Evolutionary conservation across 2,113 vertebrate species (phyloP).

Genomic region (Elephantulus edwardii): DNA sequence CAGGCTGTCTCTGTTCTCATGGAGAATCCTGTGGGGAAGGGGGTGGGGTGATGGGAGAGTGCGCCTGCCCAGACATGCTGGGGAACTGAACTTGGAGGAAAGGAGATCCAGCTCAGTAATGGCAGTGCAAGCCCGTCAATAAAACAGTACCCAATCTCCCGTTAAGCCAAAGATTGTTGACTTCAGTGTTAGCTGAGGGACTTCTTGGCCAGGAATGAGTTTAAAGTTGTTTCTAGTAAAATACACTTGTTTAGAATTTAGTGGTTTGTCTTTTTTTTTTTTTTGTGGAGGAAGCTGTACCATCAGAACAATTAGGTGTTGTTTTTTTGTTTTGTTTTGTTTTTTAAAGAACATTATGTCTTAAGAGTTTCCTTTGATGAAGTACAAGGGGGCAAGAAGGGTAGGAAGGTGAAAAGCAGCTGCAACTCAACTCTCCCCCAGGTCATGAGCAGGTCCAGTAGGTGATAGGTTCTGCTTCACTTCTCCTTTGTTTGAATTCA

Average conservation of each 20-base stretch:
- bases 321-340: background rate
- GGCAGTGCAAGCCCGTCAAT: background rate
- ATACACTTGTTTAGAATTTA: conserved; percentile 4
- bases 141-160: background rate
- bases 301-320: background rate
- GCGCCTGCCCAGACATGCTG: background rate
- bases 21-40: background rate
- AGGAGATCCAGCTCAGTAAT: background rate
- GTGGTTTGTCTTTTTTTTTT: background rate
- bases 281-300: background rate
- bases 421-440: background rate
- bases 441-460: background rate
- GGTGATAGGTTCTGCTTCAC: background rate
- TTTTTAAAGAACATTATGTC: background rate
- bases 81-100: background rate
- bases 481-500: background rate
- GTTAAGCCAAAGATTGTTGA: background rate
- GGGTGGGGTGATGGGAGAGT: background rate
- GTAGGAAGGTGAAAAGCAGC: background rate
- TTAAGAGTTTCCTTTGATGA: background rate
- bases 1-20: fast-evolving
- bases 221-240: conserved; percentile 34
- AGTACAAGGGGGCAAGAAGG: background rate
- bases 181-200: background rate
- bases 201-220: background rate